Conservation (phyloP, 2,888 invertebrate species). For the Lamellibrachia columna region DNA sequence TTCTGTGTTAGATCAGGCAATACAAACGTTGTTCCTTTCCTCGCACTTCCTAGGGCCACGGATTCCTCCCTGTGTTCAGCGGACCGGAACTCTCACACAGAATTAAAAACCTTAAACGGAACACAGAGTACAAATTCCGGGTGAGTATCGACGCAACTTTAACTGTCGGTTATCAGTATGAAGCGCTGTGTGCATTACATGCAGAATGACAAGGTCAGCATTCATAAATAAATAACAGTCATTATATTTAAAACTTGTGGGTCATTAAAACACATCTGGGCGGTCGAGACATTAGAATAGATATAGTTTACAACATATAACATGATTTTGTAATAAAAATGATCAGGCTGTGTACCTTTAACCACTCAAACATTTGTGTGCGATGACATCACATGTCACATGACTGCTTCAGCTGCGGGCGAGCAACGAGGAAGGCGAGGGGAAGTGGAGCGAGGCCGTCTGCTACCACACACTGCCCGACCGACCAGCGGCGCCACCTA, state of each 20-base stretch:
- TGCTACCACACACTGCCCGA: slow-evolving; percentile 76
- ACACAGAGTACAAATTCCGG: slow-evolving; percentile 82
- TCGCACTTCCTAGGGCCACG: slow-evolving; percentile 72
- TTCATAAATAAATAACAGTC: too few relatives aligned
- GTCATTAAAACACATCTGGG: too few relatives aligned
- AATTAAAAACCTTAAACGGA: slow-evolving; percentile 77
- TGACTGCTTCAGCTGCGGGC: slow-evolving; percentile 73
- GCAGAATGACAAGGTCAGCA: too few relatives aligned
- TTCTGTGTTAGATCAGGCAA: background rate
- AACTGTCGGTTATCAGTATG: too few relatives aligned
- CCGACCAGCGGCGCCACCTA: slow-evolving; percentile 79
- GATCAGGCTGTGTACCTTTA: background rate
- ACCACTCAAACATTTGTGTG: background rate
- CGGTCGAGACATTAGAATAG: too few relatives aligned
- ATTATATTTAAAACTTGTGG: too few relatives aligned
- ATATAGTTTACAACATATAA: too few relatives aligned
- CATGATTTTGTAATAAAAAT: background rate
- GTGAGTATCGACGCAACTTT: slow-evolving; percentile 55
- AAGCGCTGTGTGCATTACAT: too few relatives aligned
- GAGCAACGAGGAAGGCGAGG: slow-evolving; percentile 84
- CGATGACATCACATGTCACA: background rate
- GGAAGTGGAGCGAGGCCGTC: slow-evolving; percentile 80
- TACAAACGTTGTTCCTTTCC: background rate
- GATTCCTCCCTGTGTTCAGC: slow-evolving; percentile 82
- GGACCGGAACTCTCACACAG: slow-evolving; percentile 78